Conservation (phyloP, 2,113 vertebrate genomes). For the Etia nguti region DNA sequence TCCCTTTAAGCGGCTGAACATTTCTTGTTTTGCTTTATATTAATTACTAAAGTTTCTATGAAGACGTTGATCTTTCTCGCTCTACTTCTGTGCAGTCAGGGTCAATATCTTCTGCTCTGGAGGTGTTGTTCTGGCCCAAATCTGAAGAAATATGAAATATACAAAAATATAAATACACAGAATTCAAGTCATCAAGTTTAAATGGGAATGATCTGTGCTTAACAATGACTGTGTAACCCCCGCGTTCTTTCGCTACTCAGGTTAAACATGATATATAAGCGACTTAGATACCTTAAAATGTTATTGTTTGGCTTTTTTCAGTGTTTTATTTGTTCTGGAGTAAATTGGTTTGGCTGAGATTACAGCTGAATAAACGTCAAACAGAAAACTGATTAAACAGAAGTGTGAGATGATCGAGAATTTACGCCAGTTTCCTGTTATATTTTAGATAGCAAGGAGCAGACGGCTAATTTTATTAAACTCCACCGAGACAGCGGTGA, state of each 20-base stretch:
- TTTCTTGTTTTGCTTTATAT: not conserved
- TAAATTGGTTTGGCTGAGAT: not conserved
- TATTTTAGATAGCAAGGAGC: no score
- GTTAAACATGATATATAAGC: no score
- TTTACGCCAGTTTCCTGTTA: no score
- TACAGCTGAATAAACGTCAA: accelerated
- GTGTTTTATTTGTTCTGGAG: no score
- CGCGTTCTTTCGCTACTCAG: no score
- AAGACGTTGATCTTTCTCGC: not conserved
- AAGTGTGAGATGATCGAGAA: no score
- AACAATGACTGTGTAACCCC: not conserved
- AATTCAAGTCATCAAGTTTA: not conserved
- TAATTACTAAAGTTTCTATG: not conserved
- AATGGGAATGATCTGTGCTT: not conserved
- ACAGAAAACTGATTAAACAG: not conserved
- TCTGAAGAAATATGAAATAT: not conserved
- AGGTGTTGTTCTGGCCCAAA: not conserved
- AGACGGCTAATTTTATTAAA: no score
- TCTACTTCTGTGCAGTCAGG: not conserved
- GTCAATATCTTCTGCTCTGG: not conserved
- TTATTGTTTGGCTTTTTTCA: not conserved
- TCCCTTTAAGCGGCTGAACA: not conserved
- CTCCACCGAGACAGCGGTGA: no score
- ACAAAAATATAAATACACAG: not conserved
- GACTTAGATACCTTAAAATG: accelerated